Evolutionary conservation across 2,797 vertebrate species (phyloP).

Genomic region (Meda fulgida): DNA sequence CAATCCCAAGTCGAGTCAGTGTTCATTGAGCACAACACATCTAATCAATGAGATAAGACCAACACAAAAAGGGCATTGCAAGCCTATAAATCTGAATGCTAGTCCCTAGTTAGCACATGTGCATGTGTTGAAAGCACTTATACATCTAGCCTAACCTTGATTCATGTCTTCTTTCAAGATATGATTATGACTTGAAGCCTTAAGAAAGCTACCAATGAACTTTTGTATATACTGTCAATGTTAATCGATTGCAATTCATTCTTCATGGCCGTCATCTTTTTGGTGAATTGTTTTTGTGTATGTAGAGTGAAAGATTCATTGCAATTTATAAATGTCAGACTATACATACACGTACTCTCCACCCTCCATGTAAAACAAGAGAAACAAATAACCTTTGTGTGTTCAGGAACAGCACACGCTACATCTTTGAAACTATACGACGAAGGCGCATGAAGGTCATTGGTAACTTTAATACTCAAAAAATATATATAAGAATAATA

Average conservation of each 20-base stretch:
- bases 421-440: background rate
- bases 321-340: conserved; percentile 14
- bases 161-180: conserved; percentile 47
- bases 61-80: conserved; percentile 67
- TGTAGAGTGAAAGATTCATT: conserved; percentile 9
- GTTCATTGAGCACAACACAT: conserved; percentile 74
- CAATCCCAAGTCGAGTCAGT: conserved; percentile 68
- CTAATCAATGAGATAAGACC: conserved; percentile 79
- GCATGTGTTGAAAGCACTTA: conserved; percentile 65
- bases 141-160: conserved; percentile 55
- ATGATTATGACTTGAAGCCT: conserved; percentile 55
- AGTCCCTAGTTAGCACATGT: conserved; percentile 69
- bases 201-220: conserved; percentile 59
- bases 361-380: background rate
- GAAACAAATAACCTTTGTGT: background rate
- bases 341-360: background rate
- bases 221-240: conserved; percentile 66
- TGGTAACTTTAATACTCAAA: background rate
- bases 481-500: background rate
- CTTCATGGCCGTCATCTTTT: conserved; percentile 46
- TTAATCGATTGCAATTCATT: conserved; percentile 65
- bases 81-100: conserved; percentile 71
- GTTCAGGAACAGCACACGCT: background rate
- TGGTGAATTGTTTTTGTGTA: conserved; percentile 36
- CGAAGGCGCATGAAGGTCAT: conserved; percentile 5